Percentiles rank a stretch among this genome's conserved stretches.
Conservation (phyloP, 2,113 vertebrate genomes). For the Barbus barbus region DNA sequence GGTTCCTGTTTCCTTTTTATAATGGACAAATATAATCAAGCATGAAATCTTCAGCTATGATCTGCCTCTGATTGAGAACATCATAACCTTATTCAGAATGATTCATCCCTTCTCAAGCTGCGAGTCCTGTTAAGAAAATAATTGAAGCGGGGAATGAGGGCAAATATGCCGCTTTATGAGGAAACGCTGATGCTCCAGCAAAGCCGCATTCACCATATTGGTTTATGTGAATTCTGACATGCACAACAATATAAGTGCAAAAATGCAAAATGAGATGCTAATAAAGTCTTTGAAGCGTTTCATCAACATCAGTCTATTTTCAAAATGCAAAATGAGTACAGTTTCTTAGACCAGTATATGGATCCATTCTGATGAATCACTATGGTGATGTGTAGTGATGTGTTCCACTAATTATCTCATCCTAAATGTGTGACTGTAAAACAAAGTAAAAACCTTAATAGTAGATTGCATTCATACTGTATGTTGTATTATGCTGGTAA, state of each 20-base stretch:
- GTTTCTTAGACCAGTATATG: background rate
- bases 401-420: background rate
- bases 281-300: constrained; percentile 50
- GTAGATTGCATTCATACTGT: background rate
- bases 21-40: constrained; percentile 48
- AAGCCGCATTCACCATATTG: constrained; percentile 47
- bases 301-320: constrained; percentile 23
- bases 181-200: constrained; percentile 52
- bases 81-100: constrained; percentile 35
- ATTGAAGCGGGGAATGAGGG: constrained; percentile 36
- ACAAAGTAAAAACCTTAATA: background rate
- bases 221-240: constrained; percentile 58
- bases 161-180: constrained; percentile 55
- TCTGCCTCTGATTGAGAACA: constrained; percentile 43
- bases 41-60: constrained; percentile 52
- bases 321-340: background rate
- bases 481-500: background rate
- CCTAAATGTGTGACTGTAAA: constrained; percentile 6
- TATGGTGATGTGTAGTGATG: background rate
- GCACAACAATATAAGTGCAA: constrained; percentile 44
- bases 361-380: background rate
- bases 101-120: constrained; percentile 38
- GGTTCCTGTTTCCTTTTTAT: constrained; percentile 25
- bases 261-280: constrained; percentile 30
- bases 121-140: constrained; percentile 44